These are phyloP conservation scores for Dusona sp. DNA, from an alignment of 2,888 invertebrate species.

Conservation along the genomic window DNA sequence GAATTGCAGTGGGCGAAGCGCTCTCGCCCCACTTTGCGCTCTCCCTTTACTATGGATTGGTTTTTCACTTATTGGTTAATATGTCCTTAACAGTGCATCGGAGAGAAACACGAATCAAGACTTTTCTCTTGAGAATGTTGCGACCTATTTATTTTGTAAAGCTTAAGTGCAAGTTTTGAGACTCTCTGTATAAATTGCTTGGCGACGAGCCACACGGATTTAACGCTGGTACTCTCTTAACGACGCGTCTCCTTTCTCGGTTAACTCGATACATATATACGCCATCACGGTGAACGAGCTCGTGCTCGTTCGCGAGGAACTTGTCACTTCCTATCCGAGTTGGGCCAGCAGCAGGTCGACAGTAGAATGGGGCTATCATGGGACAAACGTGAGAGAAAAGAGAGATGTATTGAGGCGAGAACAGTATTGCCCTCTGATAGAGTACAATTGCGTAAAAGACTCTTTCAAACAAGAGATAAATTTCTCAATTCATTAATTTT, in stretches of 20 bases:
- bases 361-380: slow-evolving; percentile 30
- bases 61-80: background rate
- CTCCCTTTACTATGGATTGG: background rate
- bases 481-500: background rate
- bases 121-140: background rate
- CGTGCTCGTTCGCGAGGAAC: slow-evolving; percentile 52
- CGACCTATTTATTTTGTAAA: background rate
- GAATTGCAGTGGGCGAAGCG: no score
- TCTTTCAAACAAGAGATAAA: background rate
- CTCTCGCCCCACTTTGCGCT: background rate
- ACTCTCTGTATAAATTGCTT: slow-evolving; percentile 1
- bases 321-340: slow-evolving; percentile 53
- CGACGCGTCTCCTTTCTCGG: slow-evolving; percentile 54
- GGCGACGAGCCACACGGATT: slow-evolving; percentile 22
- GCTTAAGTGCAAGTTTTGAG: background rate
- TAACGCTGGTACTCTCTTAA: slow-evolving; percentile 18
- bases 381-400: slow-evolving; percentile 24
- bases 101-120: background rate
- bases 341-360: slow-evolving; percentile 45
- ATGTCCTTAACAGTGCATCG: background rate
- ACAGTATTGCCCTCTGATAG: background rate
- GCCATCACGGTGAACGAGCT: slow-evolving; percentile 17
- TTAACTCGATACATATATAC: slow-evolving; percentile 24
- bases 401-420: background rate
- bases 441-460: background rate